Base-by-base conservation (phyloP, 2,888 invertebrate species). In the Sesia apiformis region DNA sequence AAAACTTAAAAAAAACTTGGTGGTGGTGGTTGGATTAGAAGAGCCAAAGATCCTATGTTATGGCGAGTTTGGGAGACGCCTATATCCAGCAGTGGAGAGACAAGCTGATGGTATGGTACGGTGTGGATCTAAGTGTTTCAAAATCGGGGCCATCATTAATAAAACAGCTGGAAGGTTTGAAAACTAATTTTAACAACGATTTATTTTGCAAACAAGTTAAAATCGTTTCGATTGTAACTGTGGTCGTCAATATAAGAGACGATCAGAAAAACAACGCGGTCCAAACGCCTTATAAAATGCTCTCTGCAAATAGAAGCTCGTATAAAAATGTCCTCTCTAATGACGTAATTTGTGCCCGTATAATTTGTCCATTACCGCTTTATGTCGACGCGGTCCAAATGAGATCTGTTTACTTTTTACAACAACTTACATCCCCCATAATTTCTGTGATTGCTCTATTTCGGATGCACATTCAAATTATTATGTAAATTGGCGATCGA, bases 301-400 rank as follows among this genome's bases (percentile, higher is more conserved):
- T 62, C 60, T 60, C 61, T 63, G 64, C 67, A 69, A 69, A 69
- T 65, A 65, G 68, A 63, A 64, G 64, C 56, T 64, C 64, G 67
- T 69, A 71, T 67, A 73, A 72, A 74, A 69, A 69, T 65, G 63
- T 63, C 67, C 65, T 70, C 69, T 77, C 73, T 82, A 81, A 83
- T 82, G 81, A 78, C 71, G 76, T 79, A 76, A 82, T 84, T 84
- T 79, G 79, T 72, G 64, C 71, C 57, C 67, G 84, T 80, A 82
- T 84, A 84, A 84, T 84, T 74, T 75, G 60, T 62, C 64, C 77
- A 74, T 84, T 82, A 74, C 71, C 69, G 57, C 64, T 62, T 67
- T 57, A 63, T 70, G 75, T 71, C 67, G 70, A 67, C 72, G 52
- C 55, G 57, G 43, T 41, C 56, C 57, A 52, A 49, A 54, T 52